phyloP scores from a whole-genome alignment of 2,113 vertebrate species.

The Lota lota region DNA sequence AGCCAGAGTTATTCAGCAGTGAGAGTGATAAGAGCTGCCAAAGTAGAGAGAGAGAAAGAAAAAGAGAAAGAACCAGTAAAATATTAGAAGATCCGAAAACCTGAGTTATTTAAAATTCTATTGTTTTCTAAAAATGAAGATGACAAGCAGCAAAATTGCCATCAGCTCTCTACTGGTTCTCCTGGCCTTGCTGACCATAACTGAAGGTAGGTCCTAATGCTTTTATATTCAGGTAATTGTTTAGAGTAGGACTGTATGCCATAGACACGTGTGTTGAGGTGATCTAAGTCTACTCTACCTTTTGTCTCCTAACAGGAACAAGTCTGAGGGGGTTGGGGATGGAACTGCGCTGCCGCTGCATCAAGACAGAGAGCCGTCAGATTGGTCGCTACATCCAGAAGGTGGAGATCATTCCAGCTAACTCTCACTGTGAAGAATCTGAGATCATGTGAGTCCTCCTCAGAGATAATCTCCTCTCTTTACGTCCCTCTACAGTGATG shows the following conservation, averaged over 20 bases:
- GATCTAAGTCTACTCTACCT: neutral
- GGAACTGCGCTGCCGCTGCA: constrained; percentile 84
- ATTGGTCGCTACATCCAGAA: constrained; percentile 75
- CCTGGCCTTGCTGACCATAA: neutral
- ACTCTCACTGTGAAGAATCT: constrained; percentile 79
- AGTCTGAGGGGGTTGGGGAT: constrained; percentile 51
- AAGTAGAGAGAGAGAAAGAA: no score
- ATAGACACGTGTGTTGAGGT: no score
- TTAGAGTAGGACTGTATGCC: no score
- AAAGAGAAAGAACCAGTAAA: no score
- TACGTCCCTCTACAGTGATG: neutral
- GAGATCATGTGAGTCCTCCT: constrained; percentile 87
- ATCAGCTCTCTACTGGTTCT: neutral
- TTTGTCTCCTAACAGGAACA: constrained; percentile 50
- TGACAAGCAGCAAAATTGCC: neutral
- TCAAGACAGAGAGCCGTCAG: constrained; percentile 68
- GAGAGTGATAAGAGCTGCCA: no score
- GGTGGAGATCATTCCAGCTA: constrained; percentile 77
- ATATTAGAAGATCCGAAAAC: no score
- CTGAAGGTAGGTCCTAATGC: neutral
- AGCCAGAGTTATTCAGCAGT: no score
- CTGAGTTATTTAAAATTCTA: no score
- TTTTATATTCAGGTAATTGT: no score
- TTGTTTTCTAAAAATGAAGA: neutral
- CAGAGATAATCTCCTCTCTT: neutral